These are phyloP conservation scores for Harlomillsia oculata DNA, from an alignment of 1,140 invertebrate genomes.

Conservation along the genomic window DNA sequence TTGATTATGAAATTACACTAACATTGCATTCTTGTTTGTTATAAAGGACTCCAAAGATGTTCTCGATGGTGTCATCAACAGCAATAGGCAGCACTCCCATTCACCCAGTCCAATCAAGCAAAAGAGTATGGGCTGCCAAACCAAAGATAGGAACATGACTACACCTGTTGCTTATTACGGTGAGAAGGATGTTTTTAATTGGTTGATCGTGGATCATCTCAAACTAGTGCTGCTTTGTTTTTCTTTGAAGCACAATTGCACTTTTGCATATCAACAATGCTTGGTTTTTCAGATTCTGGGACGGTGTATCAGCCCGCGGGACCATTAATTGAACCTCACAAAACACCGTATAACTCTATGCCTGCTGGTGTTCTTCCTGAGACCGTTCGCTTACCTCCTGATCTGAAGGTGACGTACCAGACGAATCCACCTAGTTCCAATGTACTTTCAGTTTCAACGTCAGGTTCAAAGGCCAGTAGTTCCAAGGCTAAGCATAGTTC, in stretches of 20 bases:
- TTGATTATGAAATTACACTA: no score
- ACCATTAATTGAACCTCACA: slow-evolving; percentile 34
- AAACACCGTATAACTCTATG: slow-evolving; percentile 11
- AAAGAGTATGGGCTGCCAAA: slow-evolving; percentile 27
- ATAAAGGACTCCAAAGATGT: no score
- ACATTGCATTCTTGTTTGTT: no score
- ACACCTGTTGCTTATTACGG: slow-evolving; percentile 23
- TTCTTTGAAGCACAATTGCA: no score
- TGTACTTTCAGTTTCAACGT: slow-evolving; percentile 1
- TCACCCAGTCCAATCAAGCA: no score
- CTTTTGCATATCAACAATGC: neutral
- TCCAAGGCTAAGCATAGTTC: slow-evolving; percentile 10
- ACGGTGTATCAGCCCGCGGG: slow-evolving; percentile 35
- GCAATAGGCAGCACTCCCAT: no score
- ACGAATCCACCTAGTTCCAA: slow-evolving; percentile 24
- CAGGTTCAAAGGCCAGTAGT: slow-evolving; percentile 2
- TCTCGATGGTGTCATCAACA: no score
- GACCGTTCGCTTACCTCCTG: slow-evolving; percentile 29
- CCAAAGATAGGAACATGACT: slow-evolving; percentile 23
- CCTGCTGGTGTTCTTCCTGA: slow-evolving; percentile 28
- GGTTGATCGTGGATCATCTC: no score
- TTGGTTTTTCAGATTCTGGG: neutral
- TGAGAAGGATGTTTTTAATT: slow-evolving; percentile 6
- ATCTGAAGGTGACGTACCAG: slow-evolving; percentile 35
- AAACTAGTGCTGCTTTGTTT: no score